These are phyloP conservation scores for Cairina moschata DNA, from an alignment of 2,113 vertebrate genomes.

Conservation along the genomic window DNA sequence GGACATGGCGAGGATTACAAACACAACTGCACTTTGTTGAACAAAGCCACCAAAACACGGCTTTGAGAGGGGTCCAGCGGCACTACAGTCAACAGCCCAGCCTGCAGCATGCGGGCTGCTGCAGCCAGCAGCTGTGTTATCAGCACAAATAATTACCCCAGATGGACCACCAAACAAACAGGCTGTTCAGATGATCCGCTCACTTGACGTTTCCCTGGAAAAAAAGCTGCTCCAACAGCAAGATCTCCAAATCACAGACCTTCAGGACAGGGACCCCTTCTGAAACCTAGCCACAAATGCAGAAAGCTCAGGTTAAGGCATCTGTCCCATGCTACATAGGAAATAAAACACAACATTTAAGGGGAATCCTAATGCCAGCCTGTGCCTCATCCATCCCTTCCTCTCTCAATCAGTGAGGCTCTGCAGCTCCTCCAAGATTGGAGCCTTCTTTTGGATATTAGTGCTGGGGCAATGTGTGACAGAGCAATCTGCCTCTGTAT, in stretches of 20 bases:
- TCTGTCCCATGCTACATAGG: neutral
- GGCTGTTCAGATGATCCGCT: neutral
- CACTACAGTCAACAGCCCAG: neutral
- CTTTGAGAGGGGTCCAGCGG: neutral
- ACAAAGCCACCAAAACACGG: neutral
- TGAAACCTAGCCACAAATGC: neutral
- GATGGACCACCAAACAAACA: slow-evolving; percentile 10
- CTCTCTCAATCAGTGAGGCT: neutral
- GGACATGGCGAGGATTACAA: slow-evolving; percentile 12
- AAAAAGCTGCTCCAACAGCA: neutral
- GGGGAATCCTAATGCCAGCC: neutral
- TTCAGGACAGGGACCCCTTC: neutral
- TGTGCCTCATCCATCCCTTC: neutral
- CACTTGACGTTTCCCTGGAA: accelerated
- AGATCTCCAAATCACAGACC: neutral
- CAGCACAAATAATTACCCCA: neutral
- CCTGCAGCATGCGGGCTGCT: neutral
- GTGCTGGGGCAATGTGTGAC: neutral
- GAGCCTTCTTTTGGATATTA: neutral
- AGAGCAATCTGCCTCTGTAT: neutral
- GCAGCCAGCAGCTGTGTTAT: neutral
- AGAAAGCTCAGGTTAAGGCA: neutral
- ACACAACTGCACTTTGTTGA: slow-evolving; percentile 13
- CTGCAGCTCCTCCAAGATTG: neutral
- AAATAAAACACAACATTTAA: neutral